Conservation (phyloP, 2,113 vertebrate species). For the Todiramphus saurophagus region DNA sequence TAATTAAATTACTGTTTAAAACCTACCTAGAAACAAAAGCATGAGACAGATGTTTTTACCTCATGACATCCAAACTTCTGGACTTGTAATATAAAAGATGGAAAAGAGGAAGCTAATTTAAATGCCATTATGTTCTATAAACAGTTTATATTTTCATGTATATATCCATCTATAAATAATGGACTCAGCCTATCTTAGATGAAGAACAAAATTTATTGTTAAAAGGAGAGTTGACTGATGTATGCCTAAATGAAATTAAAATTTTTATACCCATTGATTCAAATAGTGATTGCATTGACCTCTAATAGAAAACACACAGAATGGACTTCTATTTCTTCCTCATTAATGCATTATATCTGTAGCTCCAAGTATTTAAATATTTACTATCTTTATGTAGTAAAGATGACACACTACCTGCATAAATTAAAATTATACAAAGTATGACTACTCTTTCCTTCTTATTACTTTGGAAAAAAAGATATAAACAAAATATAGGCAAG, state of each 20-base stretch:
- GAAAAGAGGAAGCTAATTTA: neutral
- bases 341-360: neutral
- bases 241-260: neutral
- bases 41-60: neutral
- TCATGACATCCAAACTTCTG: neutral
- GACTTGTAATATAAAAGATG: neutral
- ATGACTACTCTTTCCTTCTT: neutral
- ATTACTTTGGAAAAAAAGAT: neutral
- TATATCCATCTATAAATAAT: neutral
- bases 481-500: neutral
- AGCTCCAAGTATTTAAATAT: neutral
- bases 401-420: neutral
- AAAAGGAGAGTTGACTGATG: neutral
- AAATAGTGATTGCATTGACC: neutral
- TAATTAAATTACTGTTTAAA: neutral
- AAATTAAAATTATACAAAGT: neutral
- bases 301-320: neutral
- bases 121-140: neutral
- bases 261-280: neutral
- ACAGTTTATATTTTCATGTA: neutral
- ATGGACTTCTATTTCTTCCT: neutral
- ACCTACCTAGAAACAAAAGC: neutral
- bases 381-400: neutral
- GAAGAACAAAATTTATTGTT: neutral
- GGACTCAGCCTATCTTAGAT: neutral